phyloP scores from a whole-genome alignment of 2,797 vertebrate species.

The Apodemus agrarius region DNA sequence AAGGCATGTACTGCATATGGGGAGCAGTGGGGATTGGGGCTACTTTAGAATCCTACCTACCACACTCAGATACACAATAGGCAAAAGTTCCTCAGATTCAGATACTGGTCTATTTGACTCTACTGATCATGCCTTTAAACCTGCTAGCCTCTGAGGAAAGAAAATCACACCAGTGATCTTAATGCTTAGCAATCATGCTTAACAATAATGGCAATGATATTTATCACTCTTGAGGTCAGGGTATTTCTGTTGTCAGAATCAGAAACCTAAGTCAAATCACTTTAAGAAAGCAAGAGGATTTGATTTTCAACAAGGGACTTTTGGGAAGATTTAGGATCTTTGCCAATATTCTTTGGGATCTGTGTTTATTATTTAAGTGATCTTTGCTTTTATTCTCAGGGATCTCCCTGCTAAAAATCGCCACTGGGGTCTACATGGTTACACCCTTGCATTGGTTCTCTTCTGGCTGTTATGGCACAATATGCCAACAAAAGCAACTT shows the following conservation, averaged over 20 bases:
- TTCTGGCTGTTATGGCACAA: not conserved
- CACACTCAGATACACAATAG: not conserved
- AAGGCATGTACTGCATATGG: no score
- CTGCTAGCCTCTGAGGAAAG: not conserved
- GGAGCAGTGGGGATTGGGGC: no score
- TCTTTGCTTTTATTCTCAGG: not conserved
- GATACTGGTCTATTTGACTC: not conserved
- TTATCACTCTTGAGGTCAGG: not conserved
- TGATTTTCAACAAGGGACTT: not conserved
- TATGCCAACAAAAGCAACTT: not conserved
- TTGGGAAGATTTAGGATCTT: not conserved
- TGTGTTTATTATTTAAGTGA: not conserved
- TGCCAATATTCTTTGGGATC: not conserved
- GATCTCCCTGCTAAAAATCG: not conserved
- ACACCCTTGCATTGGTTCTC: not conserved
- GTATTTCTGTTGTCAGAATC: not conserved
- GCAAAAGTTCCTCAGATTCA: not conserved
- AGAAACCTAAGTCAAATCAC: not conserved
- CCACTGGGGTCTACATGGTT: not conserved
- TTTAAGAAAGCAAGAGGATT: not conserved
- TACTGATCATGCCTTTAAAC: not conserved
- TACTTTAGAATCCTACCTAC: not conserved
- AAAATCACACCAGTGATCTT: not conserved
- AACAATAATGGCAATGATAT: not conserved
- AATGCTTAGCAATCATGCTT: not conserved